Percentiles rank a stretch among this genome's conserved stretches.
Evolutionary conservation across 2,113 vertebrate species (phyloP).

Genomic region (Platanista minor): DNA sequence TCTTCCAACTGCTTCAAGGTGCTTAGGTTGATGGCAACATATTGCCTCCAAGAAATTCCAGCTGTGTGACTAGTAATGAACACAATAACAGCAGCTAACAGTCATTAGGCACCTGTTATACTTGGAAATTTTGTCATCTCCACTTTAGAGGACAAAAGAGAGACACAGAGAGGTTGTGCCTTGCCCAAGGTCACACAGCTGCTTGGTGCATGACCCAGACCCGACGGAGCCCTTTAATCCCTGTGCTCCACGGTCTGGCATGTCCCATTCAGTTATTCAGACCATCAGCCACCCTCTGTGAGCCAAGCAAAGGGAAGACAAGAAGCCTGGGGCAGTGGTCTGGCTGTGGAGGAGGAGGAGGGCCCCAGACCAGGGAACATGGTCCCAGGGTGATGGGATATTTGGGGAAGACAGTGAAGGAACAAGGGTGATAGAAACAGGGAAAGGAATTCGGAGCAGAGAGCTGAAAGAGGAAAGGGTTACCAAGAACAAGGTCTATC

Average conservation of each 20-base stretch:
- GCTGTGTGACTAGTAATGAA: constrained; percentile 28
- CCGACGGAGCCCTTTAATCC: background rate
- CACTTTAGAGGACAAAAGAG: background rate
- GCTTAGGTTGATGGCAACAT: background rate
- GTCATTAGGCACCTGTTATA: constrained; percentile 33
- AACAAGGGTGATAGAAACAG: background rate
- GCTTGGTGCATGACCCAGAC: background rate
- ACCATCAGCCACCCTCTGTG: background rate
- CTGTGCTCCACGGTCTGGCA: accelerated
- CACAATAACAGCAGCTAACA: background rate
- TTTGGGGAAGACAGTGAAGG: background rate
- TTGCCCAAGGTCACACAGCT: background rate
- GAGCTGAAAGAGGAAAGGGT: background rate
- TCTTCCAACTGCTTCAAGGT: background rate
- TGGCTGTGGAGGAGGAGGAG: too few species aligned
- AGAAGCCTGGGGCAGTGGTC: background rate
- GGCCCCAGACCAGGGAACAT: too few species aligned
- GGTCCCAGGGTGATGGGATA: background rate
- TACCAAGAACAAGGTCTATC: background rate
- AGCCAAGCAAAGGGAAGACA: background rate
- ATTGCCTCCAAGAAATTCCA: background rate
- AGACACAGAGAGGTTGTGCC: background rate
- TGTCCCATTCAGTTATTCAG: background rate
- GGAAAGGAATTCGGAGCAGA: background rate
- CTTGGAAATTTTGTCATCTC: background rate